Evolutionary conservation across 2,888 invertebrate species (phyloP).

Genomic region (Heteromyza rotundicornis): DNA sequence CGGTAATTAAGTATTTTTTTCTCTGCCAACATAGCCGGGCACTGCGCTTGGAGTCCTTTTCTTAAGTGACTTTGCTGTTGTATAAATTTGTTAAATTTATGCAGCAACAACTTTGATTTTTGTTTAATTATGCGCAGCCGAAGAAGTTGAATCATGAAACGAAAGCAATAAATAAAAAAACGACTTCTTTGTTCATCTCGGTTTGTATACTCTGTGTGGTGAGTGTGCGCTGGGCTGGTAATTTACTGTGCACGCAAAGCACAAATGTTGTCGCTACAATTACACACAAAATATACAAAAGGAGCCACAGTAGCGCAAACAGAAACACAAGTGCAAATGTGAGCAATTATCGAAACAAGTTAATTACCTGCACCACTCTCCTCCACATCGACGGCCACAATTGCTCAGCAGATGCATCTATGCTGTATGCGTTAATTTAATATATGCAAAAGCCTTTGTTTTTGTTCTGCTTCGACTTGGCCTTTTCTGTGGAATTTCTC

Average conservation of each 20-base stretch:
- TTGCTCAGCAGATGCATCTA: too few relatives aligned
- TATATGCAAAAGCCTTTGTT: slow-evolving; percentile 41
- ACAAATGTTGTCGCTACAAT: slow-evolving; percentile 49
- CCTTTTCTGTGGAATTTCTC: slow-evolving; percentile 8
- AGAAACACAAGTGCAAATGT: slow-evolving; percentile 49
- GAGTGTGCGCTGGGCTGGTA: slow-evolving; percentile 8
- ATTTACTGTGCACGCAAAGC: slow-evolving; percentile 49
- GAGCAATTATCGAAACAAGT: slow-evolving; percentile 56
- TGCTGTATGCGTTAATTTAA: slow-evolving; percentile 38
- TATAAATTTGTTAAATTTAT: slow-evolving; percentile 35
- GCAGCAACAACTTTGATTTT: slow-evolving; percentile 25
- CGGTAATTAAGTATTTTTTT: slow-evolving; percentile 25
- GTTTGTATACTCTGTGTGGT: not conserved
- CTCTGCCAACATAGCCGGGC: too few relatives aligned
- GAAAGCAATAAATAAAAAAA: too few relatives aligned
- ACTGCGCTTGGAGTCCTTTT: not conserved
- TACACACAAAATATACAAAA: slow-evolving; percentile 11
- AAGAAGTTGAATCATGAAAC: not conserved
- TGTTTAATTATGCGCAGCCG: slow-evolving; percentile 22
- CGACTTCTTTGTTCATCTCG: not conserved
- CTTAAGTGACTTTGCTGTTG: slow-evolving; percentile 23
- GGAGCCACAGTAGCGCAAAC: slow-evolving; percentile 1
- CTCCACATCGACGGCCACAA: too few relatives aligned
- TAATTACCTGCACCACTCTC: slow-evolving; percentile 42
- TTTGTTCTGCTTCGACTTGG: too few relatives aligned